Base-by-base conservation (phyloP, 1,140 invertebrate genomes). In the Pogonognathellus flavescens region DNA sequence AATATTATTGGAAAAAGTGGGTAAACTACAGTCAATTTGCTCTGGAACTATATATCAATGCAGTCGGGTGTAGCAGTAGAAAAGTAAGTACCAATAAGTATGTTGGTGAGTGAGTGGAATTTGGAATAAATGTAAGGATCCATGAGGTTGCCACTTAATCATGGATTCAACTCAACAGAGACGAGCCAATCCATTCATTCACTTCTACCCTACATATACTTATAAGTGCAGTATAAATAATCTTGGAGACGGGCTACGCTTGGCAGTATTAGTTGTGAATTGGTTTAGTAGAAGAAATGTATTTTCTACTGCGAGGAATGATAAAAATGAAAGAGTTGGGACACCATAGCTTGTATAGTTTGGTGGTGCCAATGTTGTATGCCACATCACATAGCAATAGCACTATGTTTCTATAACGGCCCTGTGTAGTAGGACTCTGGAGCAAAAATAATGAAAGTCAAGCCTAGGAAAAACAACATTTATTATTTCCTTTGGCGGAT, bases 401-500 rank as follows among this genome's bases (percentile, higher is more conserved):
- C 31, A 41, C 31, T 41, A 41, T 41, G 31, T 41, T 41, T 41
- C 31, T 41, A 41, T n/a, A n/a, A n/a, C n/a, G n/a, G n/a, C n/a
- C n/a, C n/a, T n/a, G n/a, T n/a, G n/a, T n/a, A n/a, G n/a, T n/a
- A 41, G 2, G 70, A 76, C 70, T 76, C 16, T 41, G 31, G 18
- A 76, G 70, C 49, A 31, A 76, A 76, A 76, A 76, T 76, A 76
- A 76, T 76, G 70, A 76, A 76, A 76, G 66, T 14, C 70, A 66
- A 25, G 4, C 22, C 62, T 25, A 66, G 41, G 25, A 76, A 76
- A 76, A 76, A 76, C 31, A 76, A 76, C 70, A 76, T 76, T 76
- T 76, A 76, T 76, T 76, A 76, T 76, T 76, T 76, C 70, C 70
- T 76, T 76, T 76, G 70, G 70, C 70, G 70, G 70, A 76, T 76